phyloP scores from a whole-genome alignment of 2,797 vertebrate genomes.

The Borostomias antarcticus region DNA sequence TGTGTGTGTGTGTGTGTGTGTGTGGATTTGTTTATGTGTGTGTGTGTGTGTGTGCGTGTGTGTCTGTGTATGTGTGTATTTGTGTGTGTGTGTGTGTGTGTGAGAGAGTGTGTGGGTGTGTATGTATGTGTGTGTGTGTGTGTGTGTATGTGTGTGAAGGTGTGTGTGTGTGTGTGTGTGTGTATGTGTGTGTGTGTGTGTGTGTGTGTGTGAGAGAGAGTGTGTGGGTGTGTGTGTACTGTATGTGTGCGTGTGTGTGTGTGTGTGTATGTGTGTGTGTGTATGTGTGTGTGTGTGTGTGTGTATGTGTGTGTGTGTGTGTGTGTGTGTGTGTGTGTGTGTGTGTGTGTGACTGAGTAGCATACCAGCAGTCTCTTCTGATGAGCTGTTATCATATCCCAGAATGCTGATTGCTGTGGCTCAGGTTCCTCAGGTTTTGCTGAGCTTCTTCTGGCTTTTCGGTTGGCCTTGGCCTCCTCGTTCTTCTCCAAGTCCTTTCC shows the following conservation, averaged over 20 bases:
- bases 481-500: slow-evolving; percentile 71
- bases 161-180: neutral
- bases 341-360: neutral
- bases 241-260: slow-evolving; percentile 5
- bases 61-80: slow-evolving; percentile 11
- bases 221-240: no score
- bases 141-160: slow-evolving; percentile 17
- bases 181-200: slow-evolving; percentile 12
- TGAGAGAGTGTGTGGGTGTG: slow-evolving; percentile 12
- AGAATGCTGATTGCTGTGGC: slow-evolving; percentile 82
- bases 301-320: neutral
- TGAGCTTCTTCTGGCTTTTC: slow-evolving; percentile 69
- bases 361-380: slow-evolving; percentile 90
- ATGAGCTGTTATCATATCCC: slow-evolving; percentile 86
- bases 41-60: slow-evolving; percentile 16
- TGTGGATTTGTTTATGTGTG: slow-evolving; percentile 5
- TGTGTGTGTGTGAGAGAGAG: slow-evolving; percentile 6
- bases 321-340: neutral
- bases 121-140: slow-evolving; percentile 13
- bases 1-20: slow-evolving; percentile 7
- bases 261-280: slow-evolving; percentile 17
- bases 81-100: slow-evolving; percentile 1
- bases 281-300: slow-evolving; percentile 17
- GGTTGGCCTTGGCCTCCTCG: slow-evolving; percentile 72
- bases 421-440: slow-evolving; percentile 78